A percentile compares a stretch with the other conserved stretches of the same genome.
phyloP scores from a whole-genome alignment of 2,113 vertebrate genomes.

The Clarias magur region DNA sequence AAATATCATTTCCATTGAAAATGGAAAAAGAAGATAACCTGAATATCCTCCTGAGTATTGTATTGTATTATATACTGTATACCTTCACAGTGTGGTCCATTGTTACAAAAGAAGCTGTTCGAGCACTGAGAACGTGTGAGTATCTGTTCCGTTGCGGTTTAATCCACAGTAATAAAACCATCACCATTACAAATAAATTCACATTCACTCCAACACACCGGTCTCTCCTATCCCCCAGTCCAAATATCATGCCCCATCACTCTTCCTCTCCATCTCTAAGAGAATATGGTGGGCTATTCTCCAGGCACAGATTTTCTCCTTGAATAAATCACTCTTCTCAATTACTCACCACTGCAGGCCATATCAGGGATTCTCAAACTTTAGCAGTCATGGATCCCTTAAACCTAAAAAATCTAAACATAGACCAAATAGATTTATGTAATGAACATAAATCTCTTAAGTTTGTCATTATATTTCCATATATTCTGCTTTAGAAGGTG shows the following conservation, averaged over 20 bases:
- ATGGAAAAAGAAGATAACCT: background rate
- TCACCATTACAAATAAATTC: background rate
- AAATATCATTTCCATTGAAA: background rate
- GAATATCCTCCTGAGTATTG: background rate
- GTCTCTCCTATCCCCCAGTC: slow-evolving; percentile 1
- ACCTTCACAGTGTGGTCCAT: background rate
- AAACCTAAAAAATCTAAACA: background rate
- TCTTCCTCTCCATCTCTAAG: background rate
- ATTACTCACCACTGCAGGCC: background rate
- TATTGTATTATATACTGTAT: background rate
- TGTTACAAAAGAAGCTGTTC: background rate
- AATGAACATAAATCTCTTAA: background rate
- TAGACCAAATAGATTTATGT: background rate
- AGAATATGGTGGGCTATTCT: slow-evolving; percentile 12
- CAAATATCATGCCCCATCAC: background rate
- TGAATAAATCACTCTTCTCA: slow-evolving; percentile 18
- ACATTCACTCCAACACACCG: background rate
- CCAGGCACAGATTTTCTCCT: slow-evolving; percentile 27
- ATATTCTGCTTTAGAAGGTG: no score
- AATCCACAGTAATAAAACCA: background rate
- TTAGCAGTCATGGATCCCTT: background rate
- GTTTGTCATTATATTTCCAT: no score
- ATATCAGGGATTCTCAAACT: background rate
- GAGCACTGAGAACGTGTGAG: background rate
- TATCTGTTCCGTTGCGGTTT: background rate